Conservation (phyloP, 2,888 invertebrate genomes). For the Willowsia nigromaculata region DNA sequence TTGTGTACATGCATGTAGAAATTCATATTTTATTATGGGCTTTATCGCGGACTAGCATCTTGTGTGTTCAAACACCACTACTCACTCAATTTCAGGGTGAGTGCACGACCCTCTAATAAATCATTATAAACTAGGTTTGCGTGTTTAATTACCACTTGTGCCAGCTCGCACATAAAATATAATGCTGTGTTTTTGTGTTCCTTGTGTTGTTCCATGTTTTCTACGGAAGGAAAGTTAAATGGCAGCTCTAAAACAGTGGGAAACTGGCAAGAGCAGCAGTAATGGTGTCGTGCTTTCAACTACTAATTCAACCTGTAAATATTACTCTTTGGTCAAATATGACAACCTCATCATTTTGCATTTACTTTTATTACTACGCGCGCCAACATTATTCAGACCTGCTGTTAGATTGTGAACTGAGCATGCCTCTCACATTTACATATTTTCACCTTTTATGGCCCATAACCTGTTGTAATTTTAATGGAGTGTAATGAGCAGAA, state of each 20-base stretch:
- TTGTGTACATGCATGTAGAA: neutral
- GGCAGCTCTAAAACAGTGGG: neutral
- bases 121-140: conserved; percentile 69
- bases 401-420: neutral
- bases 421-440: conserved; percentile 32
- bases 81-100: conserved; percentile 62
- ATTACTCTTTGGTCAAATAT: conserved; percentile 42
- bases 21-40: neutral
- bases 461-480: conserved; percentile 66
- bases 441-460: conserved; percentile 58
- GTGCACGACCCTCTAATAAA: conserved; percentile 60
- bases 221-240: conserved; percentile 4
- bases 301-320: conserved; percentile 64
- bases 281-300: conserved; percentile 54
- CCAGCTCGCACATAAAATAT: conserved; percentile 28
- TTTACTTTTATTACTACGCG: conserved; percentile 32
- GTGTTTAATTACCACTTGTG: conserved; percentile 71
- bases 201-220: neutral
- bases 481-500: conserved; percentile 42
- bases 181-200: neutral
- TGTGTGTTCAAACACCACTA: conserved; percentile 30
- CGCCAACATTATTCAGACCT: neutral
- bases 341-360: conserved; percentile 58
- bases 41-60: conserved; percentile 36
- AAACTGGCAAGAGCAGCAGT: neutral